Evolutionary conservation across 2,797 vertebrate genomes (phyloP).

Genomic region (Crenuchus spilurus): DNA sequence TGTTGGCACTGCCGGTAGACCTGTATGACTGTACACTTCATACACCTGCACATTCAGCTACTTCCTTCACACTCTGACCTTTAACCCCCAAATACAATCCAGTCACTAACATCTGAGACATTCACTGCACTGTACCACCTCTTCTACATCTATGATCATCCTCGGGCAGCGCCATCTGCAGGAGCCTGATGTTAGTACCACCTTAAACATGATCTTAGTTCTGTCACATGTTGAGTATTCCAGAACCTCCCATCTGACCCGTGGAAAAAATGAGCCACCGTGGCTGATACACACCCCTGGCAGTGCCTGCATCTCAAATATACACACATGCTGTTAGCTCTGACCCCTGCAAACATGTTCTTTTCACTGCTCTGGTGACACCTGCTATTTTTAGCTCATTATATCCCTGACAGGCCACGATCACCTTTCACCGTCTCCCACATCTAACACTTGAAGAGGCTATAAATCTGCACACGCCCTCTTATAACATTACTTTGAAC

Average conservation of each 20-base stretch:
- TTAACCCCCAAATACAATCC: no score
- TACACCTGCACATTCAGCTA: no score
- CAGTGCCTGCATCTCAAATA: slow-evolving; percentile 62
- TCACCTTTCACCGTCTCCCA: slow-evolving; percentile 69
- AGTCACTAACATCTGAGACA: no score
- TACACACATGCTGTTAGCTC: slow-evolving; percentile 57
- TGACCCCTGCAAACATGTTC: slow-evolving; percentile 67
- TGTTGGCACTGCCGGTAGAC: no score
- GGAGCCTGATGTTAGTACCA: no score
- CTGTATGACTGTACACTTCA: no score
- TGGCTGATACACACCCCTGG: slow-evolving; percentile 61
- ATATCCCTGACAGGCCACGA: slow-evolving; percentile 56
- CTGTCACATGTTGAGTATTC: slow-evolving; percentile 64
- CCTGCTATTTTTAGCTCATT: slow-evolving; percentile 76
- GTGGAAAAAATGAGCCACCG: slow-evolving; percentile 66
- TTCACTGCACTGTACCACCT: no score
- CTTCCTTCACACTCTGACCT: no score
- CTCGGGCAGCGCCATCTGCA: no score
- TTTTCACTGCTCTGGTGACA: slow-evolving; percentile 71
- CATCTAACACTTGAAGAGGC: slow-evolving; percentile 69
- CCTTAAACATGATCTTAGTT: no score
- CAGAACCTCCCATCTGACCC: slow-evolving; percentile 65
- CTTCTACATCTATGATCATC: no score
- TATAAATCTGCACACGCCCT: slow-evolving; percentile 47
- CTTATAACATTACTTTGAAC: slow-evolving; percentile 32